Percentiles rank a stretch among this genome's conserved stretches.
phyloP scores from a whole-genome alignment of 2,113 vertebrate species.

The Chelonoidis abingdonii region DNA sequence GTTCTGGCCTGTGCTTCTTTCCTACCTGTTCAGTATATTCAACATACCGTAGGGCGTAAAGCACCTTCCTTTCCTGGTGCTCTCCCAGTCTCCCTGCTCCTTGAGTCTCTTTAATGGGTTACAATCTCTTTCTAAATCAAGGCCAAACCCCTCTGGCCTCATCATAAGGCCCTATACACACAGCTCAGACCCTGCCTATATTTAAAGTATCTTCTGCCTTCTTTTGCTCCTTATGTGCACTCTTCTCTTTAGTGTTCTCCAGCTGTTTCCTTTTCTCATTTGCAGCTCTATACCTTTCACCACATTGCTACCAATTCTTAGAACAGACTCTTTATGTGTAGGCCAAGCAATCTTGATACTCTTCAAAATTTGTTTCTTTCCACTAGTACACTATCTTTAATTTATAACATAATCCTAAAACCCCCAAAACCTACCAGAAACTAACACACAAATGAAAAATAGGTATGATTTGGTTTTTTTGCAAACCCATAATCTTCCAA shows the following conservation, averaged over 20 bases:
- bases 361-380: neutral
- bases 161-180: neutral
- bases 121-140: neutral
- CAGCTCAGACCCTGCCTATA: neutral
- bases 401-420: neutral
- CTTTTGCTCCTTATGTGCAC: neutral
- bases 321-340: neutral
- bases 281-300: neutral
- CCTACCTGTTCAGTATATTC: neutral
- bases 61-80: neutral
- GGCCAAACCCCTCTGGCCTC: neutral
- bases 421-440: neutral
- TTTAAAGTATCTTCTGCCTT: neutral
- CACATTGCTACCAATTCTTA: neutral
- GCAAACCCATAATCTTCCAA: neutral
- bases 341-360: neutral
- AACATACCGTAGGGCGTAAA: neutral
- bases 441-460: neutral
- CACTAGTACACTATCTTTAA: neutral
- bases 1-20: neutral
- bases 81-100: too few relatives aligned
- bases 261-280: neutral
- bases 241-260: neutral
- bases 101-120: neutral
- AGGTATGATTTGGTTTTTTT: neutral